These are phyloP conservation scores for Protobothrops mucrosquamatus DNA, from an alignment of 2,113 vertebrate species.

Conservation along the genomic window DNA sequence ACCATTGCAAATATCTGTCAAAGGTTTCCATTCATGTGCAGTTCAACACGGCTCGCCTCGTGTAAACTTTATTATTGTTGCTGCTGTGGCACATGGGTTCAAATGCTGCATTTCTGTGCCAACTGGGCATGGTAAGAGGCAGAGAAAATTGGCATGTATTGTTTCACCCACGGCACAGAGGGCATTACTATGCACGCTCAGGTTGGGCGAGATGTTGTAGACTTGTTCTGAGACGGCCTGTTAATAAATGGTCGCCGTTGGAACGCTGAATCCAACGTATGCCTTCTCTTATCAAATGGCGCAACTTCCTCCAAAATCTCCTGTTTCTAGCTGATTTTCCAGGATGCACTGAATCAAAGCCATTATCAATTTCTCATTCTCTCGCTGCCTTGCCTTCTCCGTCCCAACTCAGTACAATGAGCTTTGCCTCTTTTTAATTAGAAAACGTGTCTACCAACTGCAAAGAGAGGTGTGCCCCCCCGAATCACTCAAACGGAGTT, in stretches of 20 bases:
- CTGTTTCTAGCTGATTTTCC: background rate
- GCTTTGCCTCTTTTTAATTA: constrained; percentile 56
- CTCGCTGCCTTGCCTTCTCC: constrained; percentile 6
- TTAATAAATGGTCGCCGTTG: background rate
- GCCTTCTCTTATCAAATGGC: background rate
- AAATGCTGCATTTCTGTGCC: background rate
- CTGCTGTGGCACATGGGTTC: background rate
- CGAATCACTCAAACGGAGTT: constrained; percentile 42
- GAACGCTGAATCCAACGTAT: background rate
- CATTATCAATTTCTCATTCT: background rate
- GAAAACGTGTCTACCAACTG: constrained; percentile 42
- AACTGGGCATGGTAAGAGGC: fast-evolving
- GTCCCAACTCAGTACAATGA: background rate
- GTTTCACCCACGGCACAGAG: constrained; percentile 25
- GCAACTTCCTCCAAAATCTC: background rate
- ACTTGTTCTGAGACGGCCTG: background rate
- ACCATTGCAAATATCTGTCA: background rate
- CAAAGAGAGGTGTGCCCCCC: background rate
- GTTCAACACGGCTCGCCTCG: background rate
- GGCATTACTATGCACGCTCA: background rate
- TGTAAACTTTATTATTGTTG: background rate
- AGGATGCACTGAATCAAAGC: background rate
- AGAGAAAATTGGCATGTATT: constrained; percentile 32
- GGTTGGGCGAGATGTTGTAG: background rate
- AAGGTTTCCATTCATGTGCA: background rate